These are phyloP conservation scores for Brachyhypopomus occidentalis DNA, from an alignment of 2,113 vertebrate species.

Conservation along the genomic window DNA sequence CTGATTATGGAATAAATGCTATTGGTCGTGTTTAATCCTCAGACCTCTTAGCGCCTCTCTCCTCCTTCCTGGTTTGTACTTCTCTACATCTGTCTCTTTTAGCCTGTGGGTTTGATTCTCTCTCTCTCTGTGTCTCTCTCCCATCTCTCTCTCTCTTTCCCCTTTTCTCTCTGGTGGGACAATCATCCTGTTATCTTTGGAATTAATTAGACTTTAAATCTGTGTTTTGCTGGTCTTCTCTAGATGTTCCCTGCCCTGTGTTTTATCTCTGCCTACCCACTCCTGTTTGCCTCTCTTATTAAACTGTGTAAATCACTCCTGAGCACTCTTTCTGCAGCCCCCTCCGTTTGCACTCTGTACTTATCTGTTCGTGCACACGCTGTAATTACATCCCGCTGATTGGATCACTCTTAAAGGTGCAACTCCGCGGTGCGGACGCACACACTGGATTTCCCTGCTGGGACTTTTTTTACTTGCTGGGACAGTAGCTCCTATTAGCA, in stretches of 20 bases:
- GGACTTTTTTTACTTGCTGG: no score
- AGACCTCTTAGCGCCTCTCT: no score
- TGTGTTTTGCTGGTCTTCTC: slow-evolving; percentile 21
- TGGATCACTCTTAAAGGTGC: slow-evolving; percentile 33
- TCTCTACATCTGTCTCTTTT: background rate
- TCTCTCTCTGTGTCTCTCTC: slow-evolving; percentile 42
- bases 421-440: background rate
- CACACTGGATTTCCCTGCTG: background rate
- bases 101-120: no score
- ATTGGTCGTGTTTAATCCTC: background rate
- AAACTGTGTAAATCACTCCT: slow-evolving; percentile 48
- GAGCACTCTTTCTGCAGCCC: background rate
- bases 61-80: no score
- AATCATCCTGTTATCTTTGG: slow-evolving; percentile 21
- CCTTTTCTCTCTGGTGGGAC: background rate
- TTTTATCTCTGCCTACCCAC: slow-evolving; percentile 32
- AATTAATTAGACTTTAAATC: slow-evolving; percentile 50
- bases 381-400: slow-evolving; percentile 45
- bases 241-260: slow-evolving; percentile 12
- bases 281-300: slow-evolving; percentile 39
- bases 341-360: slow-evolving; percentile 33
- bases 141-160: slow-evolving; percentile 8
- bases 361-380: slow-evolving; percentile 30
- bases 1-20: slow-evolving; percentile 36
- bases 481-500: no score